Percentiles rank a stretch among this genome's conserved stretches.
These are phyloP conservation scores for Pampusana beccarii DNA, from an alignment of 2,113 vertebrate species.

Conservation along the genomic window DNA sequence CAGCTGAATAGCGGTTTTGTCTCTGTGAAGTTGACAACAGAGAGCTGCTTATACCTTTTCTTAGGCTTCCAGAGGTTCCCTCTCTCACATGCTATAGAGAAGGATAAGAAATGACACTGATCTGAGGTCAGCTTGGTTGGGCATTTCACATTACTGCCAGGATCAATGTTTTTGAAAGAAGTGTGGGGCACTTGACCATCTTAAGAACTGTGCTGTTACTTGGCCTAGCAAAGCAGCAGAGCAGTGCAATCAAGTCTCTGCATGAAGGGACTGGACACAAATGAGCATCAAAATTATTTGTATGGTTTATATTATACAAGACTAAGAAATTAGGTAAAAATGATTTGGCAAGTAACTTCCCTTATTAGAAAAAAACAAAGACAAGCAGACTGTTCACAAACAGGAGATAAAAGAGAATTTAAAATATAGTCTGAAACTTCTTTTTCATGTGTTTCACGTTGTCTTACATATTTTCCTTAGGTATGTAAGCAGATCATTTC, in stretches of 20 bases:
- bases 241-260: not conserved
- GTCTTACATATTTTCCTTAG: not conserved
- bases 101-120: not conserved
- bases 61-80: not conserved
- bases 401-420: not conserved
- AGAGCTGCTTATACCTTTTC: not conserved
- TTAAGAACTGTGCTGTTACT: not conserved
- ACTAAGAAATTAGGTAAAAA: not conserved
- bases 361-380: not conserved
- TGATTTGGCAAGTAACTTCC: not conserved
- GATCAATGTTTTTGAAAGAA: not conserved
- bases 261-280: not conserved
- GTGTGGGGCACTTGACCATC: accelerated
- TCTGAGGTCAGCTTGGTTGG: not conserved
- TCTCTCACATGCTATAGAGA: not conserved
- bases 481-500: not conserved
- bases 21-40: not conserved
- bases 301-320: not conserved
- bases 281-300: not conserved
- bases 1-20: not conserved
- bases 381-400: not conserved
- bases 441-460: not conserved
- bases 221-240: not conserved
- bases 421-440: not conserved
- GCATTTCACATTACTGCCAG: not conserved